These are phyloP conservation scores for Drosophila athabasca DNA, from an alignment of 1,140 invertebrate genomes.

Conservation along the genomic window DNA sequence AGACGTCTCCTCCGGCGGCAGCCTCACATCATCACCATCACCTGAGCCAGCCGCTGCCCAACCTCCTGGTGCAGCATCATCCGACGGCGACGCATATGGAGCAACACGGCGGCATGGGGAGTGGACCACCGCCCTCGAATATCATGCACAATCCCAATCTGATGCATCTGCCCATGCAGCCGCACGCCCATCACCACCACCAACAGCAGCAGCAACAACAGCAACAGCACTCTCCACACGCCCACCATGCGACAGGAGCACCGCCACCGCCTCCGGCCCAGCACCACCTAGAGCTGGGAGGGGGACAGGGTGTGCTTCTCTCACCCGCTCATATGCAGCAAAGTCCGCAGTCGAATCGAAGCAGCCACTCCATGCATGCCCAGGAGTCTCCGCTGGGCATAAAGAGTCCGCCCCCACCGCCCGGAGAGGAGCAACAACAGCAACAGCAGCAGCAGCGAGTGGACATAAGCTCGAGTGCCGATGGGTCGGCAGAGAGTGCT, in stretches of 20 bases:
- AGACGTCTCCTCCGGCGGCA: slow-evolving; percentile 33
- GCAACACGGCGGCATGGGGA: slow-evolving; percentile 48
- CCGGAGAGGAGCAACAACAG: slow-evolving; percentile 40
- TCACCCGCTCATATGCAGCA: slow-evolving; percentile 66
- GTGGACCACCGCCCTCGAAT: slow-evolving; percentile 35
- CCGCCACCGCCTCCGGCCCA: slow-evolving; percentile 43
- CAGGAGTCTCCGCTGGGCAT: slow-evolving; percentile 51
- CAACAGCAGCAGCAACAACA: slow-evolving; percentile 54
- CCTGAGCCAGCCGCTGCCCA: slow-evolving; percentile 62
- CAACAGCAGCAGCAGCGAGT: slow-evolving; percentile 56
- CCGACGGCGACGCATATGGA: slow-evolving; percentile 51
- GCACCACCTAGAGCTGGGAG: slow-evolving; percentile 60
- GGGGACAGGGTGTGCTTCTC: slow-evolving; percentile 44
- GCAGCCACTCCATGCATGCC: slow-evolving; percentile 66
- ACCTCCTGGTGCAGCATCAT: slow-evolving; percentile 74
- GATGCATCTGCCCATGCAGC: slow-evolving; percentile 70
- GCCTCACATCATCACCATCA: slow-evolving; percentile 56
- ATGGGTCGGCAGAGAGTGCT: slow-evolving; percentile 50
- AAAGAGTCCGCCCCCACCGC: slow-evolving; percentile 54
- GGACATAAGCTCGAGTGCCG: slow-evolving; percentile 39
- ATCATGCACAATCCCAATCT: slow-evolving; percentile 76
- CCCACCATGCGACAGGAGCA: slow-evolving; percentile 32
- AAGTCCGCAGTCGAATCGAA: slow-evolving; percentile 70
- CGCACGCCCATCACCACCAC: slow-evolving; percentile 40
- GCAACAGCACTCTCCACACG: slow-evolving; percentile 56